Evolutionary conservation across 92 coral and sea anemone genomes (phyloP).

Genomic region (Plumapathes pennacea): DNA sequence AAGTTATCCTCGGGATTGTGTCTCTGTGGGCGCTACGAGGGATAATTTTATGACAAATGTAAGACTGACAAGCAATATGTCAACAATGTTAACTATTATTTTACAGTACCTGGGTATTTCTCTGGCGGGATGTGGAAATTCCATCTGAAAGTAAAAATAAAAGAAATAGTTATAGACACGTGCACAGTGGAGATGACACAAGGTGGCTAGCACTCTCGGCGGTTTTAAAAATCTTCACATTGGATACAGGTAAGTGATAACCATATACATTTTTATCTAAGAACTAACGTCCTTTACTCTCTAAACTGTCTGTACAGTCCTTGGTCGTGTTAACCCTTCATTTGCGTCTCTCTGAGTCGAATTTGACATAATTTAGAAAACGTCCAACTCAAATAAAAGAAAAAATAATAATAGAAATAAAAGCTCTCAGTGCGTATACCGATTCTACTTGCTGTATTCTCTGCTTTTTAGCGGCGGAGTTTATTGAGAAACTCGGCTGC

Average conservation of each 20-base stretch:
- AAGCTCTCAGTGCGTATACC: too few relatives aligned
- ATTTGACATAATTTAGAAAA: too few relatives aligned
- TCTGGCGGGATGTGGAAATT: conserved; percentile 80
- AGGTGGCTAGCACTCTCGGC: neutral
- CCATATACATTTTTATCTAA: neutral
- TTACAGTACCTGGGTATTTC: conserved; percentile 72
- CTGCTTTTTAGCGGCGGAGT: too few relatives aligned
- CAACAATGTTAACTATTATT: neutral
- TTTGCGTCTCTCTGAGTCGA: too few relatives aligned
- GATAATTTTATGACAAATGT: neutral
- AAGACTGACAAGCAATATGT: neutral
- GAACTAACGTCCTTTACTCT: too few relatives aligned
- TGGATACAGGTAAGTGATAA: neutral
- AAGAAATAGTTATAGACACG: neutral
- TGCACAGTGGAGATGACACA: neutral
- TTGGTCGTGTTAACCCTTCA: too few relatives aligned
- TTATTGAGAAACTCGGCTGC: too few relatives aligned
- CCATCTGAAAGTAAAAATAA: conserved; percentile 58
- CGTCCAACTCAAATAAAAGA: too few relatives aligned
- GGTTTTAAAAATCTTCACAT: neutral
- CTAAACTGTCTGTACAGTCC: too few relatives aligned
- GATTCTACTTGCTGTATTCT: too few relatives aligned
- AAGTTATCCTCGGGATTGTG: conserved; percentile 82
- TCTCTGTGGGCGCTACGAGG: conserved; percentile 81
- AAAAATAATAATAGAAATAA: too few relatives aligned